Conservation (phyloP, 2,113 vertebrate genomes). For the Noctilio leporinus region DNA sequence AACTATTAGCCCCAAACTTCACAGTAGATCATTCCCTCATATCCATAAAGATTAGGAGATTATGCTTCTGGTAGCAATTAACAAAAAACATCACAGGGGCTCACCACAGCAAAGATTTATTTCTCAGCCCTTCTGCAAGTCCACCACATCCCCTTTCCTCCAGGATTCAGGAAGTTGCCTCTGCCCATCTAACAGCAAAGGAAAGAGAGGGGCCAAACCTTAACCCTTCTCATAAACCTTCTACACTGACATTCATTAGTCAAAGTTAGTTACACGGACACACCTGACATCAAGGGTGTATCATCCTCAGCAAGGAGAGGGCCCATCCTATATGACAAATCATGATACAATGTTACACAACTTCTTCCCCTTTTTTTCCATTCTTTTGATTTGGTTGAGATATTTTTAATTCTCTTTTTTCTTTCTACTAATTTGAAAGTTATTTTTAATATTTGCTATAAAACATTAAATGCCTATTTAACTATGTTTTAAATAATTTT, state of each 20-base stretch:
- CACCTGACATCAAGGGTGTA: not conserved
- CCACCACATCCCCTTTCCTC: not conserved
- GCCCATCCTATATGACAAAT: not conserved
- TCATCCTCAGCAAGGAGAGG: not conserved
- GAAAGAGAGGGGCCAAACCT: not conserved
- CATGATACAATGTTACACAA: too few species aligned
- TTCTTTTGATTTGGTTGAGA: not conserved
- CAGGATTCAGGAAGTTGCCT: not conserved
- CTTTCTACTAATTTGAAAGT: not conserved
- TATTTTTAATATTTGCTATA: not conserved
- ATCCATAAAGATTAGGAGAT: not conserved
- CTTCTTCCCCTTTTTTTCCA: not conserved
- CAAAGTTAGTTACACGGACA: not conserved
- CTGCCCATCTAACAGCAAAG: not conserved
- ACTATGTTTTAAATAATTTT: too few species aligned
- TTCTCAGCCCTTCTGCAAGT: not conserved
- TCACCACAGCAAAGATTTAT: not conserved
- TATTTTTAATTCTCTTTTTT: too few species aligned
- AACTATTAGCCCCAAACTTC: not conserved
- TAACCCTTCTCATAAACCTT: not conserved
- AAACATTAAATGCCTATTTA: not conserved
- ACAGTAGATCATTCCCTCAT: not conserved
- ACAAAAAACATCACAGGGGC: not conserved
- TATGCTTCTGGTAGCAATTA: not conserved
- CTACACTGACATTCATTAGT: not conserved